Base-by-base conservation (phyloP, 1,140 invertebrate genomes). In the Drosophila tristis region DNA sequence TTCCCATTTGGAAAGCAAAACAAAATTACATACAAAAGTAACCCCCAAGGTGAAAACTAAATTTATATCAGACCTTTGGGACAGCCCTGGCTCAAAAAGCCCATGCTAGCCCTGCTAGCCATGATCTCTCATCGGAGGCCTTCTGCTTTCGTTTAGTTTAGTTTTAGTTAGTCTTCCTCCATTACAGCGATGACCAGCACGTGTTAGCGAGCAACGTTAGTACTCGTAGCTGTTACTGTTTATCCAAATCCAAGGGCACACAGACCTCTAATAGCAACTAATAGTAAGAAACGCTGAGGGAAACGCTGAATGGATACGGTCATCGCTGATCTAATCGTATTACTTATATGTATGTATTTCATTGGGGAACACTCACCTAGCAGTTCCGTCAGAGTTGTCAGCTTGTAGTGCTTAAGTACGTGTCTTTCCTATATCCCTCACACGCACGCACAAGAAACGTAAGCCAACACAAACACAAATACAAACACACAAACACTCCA, bases 91-190 rank as follows among this genome's bases (percentile, higher is more conserved):
- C 61, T 54, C 49, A 55, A 16, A 43, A 62, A 67, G 50, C 31
- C 2, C 9, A 20, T 20, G 20, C 20, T 20, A 20, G 20, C 20
- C 20, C 20, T 43, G 56, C 50, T 56, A 70, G 50, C 66, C 67
- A 67, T 56, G 66, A 70, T 68, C 66, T 70, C 66, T 68, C 68
- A 70, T 58, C 49, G 66, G 68, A 65, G 68, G 50, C 66, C 45
- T 58, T 31, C 43, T 66, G 64, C 64, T 57, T 68, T 68, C 64
- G 25, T 70, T 70, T 15, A 29, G 51, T 68, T 70, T 49, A 56
- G 44, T 63, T 70, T 58, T 57, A 53, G 47, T 68, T 45, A 26
- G 66, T 58, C 66, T 70, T 70, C 66, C 66, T 68, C 13, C 20
- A 31, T n/a, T 2, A 16, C 25, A 49, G 58, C 39, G 62, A 26